phyloP scores from a whole-genome alignment of 2,113 vertebrate genomes.

The Desmodus rotundus region DNA sequence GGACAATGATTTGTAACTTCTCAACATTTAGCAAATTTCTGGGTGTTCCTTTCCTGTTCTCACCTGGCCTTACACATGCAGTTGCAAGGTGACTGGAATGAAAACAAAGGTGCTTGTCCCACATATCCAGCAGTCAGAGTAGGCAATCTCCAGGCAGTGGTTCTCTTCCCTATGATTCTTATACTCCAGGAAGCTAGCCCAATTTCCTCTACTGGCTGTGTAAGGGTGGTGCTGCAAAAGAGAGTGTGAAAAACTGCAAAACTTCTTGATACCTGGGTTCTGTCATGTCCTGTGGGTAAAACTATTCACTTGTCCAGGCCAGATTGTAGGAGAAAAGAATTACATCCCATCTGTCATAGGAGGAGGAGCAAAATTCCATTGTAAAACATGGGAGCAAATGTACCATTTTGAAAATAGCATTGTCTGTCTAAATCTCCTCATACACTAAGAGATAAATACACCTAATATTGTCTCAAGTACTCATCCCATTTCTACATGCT shows the following conservation, averaged over 20 bases:
- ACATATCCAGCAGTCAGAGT: rapidly evolving
- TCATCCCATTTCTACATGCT: background rate
- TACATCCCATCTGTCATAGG: background rate
- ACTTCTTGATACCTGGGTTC: background rate
- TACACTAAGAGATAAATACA: background rate
- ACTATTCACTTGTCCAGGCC: background rate
- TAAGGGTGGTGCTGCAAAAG: background rate
- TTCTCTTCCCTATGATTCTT: rapidly evolving
- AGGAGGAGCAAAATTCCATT: background rate
- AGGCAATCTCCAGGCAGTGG: rapidly evolving
- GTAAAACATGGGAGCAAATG: background rate
- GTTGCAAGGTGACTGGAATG: no score
- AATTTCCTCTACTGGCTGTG: background rate
- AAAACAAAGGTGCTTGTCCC: rapidly evolving
- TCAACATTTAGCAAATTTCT: background rate
- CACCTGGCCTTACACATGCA: rapidly evolving
- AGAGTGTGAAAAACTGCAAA: background rate
- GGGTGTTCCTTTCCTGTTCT: rapidly evolving
- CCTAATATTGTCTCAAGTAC: background rate
- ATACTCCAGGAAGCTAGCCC: background rate
- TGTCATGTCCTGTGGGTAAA: background rate
- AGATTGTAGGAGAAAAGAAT: background rate
- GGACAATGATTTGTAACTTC: background rate
- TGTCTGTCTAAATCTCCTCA: background rate
- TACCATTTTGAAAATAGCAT: background rate